A percentile compares a stretch with the other conserved stretches of the same genome.
phyloP scores from a whole-genome alignment of 2,797 vertebrate species.

The Geotrypetes seraphini region DNA sequence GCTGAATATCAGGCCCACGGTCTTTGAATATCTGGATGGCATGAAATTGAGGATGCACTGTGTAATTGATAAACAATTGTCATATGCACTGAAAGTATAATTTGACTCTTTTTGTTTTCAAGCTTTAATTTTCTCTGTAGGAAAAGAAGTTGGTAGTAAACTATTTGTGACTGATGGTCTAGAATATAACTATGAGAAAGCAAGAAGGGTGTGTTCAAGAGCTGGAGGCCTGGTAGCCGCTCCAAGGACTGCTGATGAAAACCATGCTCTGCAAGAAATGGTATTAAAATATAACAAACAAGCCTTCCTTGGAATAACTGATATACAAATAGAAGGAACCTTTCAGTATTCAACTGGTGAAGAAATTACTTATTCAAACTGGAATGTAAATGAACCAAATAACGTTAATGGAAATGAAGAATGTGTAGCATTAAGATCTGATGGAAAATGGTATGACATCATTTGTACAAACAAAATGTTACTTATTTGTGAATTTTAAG shows the following conservation, averaged over 20 bases:
- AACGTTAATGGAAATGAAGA: neutral
- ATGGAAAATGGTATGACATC: neutral
- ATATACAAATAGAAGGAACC: neutral
- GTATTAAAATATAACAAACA: neutral
- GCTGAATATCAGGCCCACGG: too few relatives aligned
- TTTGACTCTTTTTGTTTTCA: neutral
- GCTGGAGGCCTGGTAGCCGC: slow-evolving; percentile 29
- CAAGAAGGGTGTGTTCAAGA: slow-evolving; percentile 11
- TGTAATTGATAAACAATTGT: too few relatives aligned
- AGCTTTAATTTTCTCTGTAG: slow-evolving; percentile 25
- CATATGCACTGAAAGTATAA: too few relatives aligned
- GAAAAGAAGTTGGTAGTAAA: slow-evolving; percentile 22
- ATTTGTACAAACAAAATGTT: slow-evolving; percentile 1
- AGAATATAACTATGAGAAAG: slow-evolving; percentile 13
- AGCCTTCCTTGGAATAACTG: neutral
- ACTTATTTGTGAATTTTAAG: neutral
- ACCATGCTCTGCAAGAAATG: neutral
- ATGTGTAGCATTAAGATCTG: neutral
- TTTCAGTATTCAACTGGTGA: neutral
- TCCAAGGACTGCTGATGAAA: slow-evolving; percentile 20
- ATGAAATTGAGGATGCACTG: too few relatives aligned
- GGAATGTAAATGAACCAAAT: slow-evolving; percentile 22
- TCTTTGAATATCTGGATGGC: too few relatives aligned
- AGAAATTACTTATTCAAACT: neutral
- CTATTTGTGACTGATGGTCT: slow-evolving; percentile 20